Conservation (phyloP, 2,888 invertebrate species). For the Salticus scenicus region DNA sequence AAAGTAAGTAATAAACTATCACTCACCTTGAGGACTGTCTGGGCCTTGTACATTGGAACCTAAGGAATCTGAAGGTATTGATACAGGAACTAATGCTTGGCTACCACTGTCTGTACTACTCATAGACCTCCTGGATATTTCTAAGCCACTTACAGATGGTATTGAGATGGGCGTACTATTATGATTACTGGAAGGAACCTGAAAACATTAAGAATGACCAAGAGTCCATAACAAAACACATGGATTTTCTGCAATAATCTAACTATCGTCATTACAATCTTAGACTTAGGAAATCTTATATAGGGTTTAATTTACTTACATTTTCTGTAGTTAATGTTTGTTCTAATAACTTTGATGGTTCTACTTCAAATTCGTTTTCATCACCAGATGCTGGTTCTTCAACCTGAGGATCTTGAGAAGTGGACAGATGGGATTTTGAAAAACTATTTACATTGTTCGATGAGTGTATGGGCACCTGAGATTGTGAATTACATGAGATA, state of each 20-base stretch:
- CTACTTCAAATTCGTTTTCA: constrained; percentile 68
- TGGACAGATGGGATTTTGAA: constrained; percentile 47
- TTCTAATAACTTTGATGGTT: constrained; percentile 70
- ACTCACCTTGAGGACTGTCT: constrained; percentile 65
- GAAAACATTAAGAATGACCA: neutral
- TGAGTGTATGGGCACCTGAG: constrained; percentile 67
- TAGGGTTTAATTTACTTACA: constrained; percentile 46
- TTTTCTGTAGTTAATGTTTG: constrained; percentile 70
- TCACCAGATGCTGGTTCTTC: constrained; percentile 64
- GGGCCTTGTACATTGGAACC: constrained; percentile 65
- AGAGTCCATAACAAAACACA: no score
- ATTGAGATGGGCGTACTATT: constrained; percentile 59
- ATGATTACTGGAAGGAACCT: constrained; percentile 69
- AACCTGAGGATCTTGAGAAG: constrained; percentile 60
- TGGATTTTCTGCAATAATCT: no score
- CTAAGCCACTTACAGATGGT: constrained; percentile 67
- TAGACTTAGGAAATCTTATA: no score
- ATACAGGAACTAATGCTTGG: constrained; percentile 70
- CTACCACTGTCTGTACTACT: constrained; percentile 61
- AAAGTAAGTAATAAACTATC: neutral
- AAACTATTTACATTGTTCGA: constrained; percentile 65
- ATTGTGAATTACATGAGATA: constrained; percentile 63
- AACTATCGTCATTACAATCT: no score
- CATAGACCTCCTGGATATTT: constrained; percentile 63
- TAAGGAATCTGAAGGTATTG: constrained; percentile 56